phyloP scores from a whole-genome alignment of 37 sponge, comb jelly and placozoan genomes.

The Diacarnus erythraeanus region DNA sequence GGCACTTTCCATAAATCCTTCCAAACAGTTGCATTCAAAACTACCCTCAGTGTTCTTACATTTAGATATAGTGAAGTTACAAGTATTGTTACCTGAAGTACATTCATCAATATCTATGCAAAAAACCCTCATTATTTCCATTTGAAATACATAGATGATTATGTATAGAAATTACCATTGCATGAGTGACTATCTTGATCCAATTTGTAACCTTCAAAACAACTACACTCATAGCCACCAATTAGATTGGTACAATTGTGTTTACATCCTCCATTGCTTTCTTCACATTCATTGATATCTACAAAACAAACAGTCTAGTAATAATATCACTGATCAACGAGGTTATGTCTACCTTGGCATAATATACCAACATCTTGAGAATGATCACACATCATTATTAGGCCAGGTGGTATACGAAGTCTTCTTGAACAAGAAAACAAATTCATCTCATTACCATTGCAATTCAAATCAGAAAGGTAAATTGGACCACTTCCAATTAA shows the following conservation, averaged over 20 bases:
- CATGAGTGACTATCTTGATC: neutral
- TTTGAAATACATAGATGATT: neutral
- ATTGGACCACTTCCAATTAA: constrained; percentile 30
- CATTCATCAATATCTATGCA: no score
- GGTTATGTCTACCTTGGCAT: neutral
- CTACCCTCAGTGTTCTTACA: no score
- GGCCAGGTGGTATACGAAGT: neutral
- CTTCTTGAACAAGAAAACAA: constrained; percentile 1
- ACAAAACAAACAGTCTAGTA: neutral
- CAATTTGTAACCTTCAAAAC: neutral
- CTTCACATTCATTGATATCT: constrained; percentile 10
- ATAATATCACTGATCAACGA: no score
- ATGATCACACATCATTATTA: constrained; percentile 19
- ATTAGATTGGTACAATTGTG: neutral
- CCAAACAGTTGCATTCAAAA: no score
- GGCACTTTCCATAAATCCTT: no score
- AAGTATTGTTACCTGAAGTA: no score
- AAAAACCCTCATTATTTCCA: no score
- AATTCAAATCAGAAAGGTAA: constrained; percentile 2
- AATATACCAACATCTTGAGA: constrained; percentile 32
- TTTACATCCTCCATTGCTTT: constrained; percentile 12
- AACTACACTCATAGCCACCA: neutral
- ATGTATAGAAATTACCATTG: neutral
- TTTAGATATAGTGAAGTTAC: no score
- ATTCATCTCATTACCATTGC: constrained; percentile 17